These are phyloP conservation scores for Wasmannia auropunctata DNA, from an alignment of 1,140 invertebrate species.

Conservation along the genomic window DNA sequence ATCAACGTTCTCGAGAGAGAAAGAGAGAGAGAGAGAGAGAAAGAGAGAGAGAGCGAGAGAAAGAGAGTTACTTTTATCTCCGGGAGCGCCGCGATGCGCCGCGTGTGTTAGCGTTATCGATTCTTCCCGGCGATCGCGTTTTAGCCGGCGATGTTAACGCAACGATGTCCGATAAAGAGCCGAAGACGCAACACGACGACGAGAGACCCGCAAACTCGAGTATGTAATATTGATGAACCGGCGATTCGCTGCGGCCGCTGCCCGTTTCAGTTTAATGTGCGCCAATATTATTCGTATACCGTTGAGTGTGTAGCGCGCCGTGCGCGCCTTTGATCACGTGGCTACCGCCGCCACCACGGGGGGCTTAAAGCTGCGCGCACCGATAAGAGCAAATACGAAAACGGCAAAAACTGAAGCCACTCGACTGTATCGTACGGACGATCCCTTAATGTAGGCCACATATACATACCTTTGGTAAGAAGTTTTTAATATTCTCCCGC, in stretches of 20 bases:
- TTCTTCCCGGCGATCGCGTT: slow-evolving; percentile 28
- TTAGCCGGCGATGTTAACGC: not conserved
- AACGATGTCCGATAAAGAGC: slow-evolving; percentile 31
- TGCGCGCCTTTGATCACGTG: slow-evolving; percentile 27
- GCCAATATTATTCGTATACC: slow-evolving; percentile 31
- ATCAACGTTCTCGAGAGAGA: not conserved
- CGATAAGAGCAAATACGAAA: slow-evolving; percentile 18
- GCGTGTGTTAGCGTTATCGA: slow-evolving; percentile 31
- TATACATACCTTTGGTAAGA: not conserved
- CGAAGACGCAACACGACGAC: not conserved
- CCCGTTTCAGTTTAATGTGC: not conserved
- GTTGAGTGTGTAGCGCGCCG: slow-evolving; percentile 15
- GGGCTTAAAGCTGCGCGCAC: not conserved
- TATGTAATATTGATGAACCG: slow-evolving; percentile 18
- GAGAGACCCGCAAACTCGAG: not conserved
- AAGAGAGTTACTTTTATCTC: slow-evolving; percentile 19
- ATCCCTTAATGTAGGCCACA: not conserved
- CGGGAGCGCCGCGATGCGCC: not conserved
- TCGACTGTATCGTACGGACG: not conserved
- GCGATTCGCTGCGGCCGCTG: too few relatives aligned
- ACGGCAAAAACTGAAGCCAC: not conserved
- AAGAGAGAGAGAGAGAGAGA: too few relatives aligned
- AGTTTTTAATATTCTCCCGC: slow-evolving; percentile 46
- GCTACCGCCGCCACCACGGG: too few relatives aligned
- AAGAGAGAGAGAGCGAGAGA: too few relatives aligned